Percentiles rank a stretch among this genome's conserved stretches.
phyloP scores from a whole-genome alignment of 2,113 vertebrate species.

The Cyrtonyx montezumae region DNA sequence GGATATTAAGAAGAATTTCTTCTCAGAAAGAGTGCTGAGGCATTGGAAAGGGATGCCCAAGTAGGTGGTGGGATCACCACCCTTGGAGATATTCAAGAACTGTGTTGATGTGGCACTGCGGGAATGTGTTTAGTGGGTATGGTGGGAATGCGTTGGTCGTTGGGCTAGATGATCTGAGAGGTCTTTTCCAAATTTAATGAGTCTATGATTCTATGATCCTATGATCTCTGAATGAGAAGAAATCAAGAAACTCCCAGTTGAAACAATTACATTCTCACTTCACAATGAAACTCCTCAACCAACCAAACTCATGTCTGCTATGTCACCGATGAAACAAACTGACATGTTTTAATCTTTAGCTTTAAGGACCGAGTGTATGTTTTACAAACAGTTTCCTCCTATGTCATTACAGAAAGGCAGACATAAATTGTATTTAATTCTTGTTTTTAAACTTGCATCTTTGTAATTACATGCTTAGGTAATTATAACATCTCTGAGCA shows the following conservation, averaged over 20 bases:
- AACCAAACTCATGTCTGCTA: neutral
- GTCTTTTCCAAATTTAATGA: too few relatives aligned
- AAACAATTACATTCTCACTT: neutral
- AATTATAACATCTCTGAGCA: neutral
- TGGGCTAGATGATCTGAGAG: too few relatives aligned
- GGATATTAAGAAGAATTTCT: too few relatives aligned
- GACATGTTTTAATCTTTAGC: neutral
- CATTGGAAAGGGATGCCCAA: too few relatives aligned
- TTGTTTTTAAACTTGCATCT: neutral
- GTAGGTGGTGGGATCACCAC: too few relatives aligned
- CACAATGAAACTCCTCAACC: neutral
- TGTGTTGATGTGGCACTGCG: too few relatives aligned
- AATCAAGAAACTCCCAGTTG: neutral
- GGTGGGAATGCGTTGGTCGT: too few relatives aligned
- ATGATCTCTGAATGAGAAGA: neutral
- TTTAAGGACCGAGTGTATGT: neutral
- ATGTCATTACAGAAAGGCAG: constrained; percentile 7
- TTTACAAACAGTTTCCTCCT: neutral
- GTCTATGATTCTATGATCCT: neutral
- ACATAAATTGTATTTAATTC: neutral
- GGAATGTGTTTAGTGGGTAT: too few relatives aligned
- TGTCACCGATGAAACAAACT: neutral
- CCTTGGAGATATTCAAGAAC: too few relatives aligned
- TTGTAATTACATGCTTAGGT: constrained; percentile 4
- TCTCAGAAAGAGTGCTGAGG: too few relatives aligned